Conservation (phyloP, 2,888 invertebrate genomes). For the Rhopalosiphum nymphaeae region DNA sequence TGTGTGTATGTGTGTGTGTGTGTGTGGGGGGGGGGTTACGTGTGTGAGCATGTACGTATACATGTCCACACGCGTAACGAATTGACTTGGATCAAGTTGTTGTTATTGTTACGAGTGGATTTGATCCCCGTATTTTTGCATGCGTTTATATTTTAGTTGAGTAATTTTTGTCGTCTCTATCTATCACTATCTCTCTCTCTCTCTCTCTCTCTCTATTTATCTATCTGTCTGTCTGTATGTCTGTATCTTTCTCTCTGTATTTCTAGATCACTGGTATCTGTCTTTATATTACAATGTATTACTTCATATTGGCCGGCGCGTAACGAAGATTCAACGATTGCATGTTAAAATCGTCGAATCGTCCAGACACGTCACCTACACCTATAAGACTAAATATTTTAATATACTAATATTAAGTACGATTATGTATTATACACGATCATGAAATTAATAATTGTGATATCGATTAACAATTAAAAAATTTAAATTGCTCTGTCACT, state of each 20-base stretch:
- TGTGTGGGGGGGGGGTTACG: background rate
- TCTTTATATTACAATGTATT: background rate
- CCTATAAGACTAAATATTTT: background rate
- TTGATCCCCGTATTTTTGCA: background rate
- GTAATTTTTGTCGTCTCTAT: background rate
- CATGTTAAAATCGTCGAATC: background rate
- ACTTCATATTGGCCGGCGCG: background rate
- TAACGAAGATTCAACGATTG: background rate
- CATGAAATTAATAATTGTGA: background rate
- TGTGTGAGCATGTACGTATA: background rate
- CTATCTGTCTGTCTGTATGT: background rate
- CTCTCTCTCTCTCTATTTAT: background rate
- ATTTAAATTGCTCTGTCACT: background rate
- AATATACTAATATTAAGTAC: background rate
- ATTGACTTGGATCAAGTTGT: background rate
- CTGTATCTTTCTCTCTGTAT: background rate
- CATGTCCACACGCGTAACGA: background rate
- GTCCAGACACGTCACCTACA: background rate
- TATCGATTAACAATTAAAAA: background rate
- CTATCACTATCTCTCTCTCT: constrained; percentile 14
- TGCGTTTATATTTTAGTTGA: background rate
- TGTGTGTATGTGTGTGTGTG: background rate
- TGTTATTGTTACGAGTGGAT: background rate
- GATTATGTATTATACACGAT: background rate
- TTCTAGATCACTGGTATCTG: background rate